Conservation (phyloP, 2,888 invertebrate genomes). For the Deilephila elpenor region DNA sequence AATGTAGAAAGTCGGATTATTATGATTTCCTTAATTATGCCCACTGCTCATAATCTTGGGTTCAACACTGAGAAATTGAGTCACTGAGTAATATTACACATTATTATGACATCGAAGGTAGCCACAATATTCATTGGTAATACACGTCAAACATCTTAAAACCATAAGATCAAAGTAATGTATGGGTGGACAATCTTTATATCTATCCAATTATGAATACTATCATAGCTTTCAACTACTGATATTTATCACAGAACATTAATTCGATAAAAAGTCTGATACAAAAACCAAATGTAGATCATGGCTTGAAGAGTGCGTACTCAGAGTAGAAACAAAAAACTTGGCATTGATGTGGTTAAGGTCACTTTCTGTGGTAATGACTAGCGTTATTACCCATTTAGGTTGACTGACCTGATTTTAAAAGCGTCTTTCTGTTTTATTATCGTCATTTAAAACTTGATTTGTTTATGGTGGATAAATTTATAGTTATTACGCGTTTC, state of each 20-base stretch:
- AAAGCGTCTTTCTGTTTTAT: not conserved
- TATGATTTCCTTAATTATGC: not conserved
- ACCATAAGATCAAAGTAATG: too few relatives aligned
- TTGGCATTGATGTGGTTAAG: slow-evolving; percentile 57
- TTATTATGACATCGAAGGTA: too few relatives aligned
- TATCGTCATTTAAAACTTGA: not conserved
- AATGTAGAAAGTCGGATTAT: slow-evolving; percentile 35
- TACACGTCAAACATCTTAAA: too few relatives aligned
- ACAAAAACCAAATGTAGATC: slow-evolving; percentile 57
- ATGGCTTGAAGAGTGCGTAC: slow-evolving; percentile 59
- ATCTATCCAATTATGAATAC: not conserved
- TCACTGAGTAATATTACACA: too few relatives aligned
- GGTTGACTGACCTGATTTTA: slow-evolving; percentile 21
- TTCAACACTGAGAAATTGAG: too few relatives aligned
- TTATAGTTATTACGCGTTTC: too few relatives aligned
- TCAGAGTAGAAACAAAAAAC: slow-evolving; percentile 49
- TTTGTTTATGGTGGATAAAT: too few relatives aligned
- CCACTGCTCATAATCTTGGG: not conserved
- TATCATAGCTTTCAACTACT: not conserved
- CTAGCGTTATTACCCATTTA: not conserved
- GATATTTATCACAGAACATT: slow-evolving; percentile 11
- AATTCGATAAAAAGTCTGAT: slow-evolving; percentile 26
- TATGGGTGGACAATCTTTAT: not conserved
- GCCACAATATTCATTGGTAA: too few relatives aligned
- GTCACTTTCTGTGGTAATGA: slow-evolving; percentile 52